Evolutionary conservation across 2,888 invertebrate genomes (phyloP), one percentile per base, ranked within the genome.

Genomic region (Plusia festucae): DNA sequence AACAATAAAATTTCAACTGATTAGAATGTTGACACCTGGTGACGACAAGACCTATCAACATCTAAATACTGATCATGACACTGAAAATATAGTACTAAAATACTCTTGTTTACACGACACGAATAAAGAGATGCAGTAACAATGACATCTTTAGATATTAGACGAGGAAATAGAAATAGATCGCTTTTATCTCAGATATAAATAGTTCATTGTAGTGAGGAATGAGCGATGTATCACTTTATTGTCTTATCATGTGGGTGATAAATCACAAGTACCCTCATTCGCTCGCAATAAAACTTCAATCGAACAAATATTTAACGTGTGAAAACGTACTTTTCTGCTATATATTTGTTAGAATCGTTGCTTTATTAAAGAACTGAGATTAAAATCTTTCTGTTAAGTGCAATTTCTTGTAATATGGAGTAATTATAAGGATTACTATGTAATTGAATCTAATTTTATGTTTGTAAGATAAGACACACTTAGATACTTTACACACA

Each of bases 171-270:
- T 64, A 58, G 34, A 72, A 77, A 79, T 78, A 79, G 80, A 66
- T 53, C 40, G 60, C 64, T 66, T 67, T 67, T 67, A 76, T 71
- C 55, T 57, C 9, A 8, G 53, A 16, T 74, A 76, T 60, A 67
- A 72, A 79, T 78, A 79, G 60, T 44, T 59, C 34, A 79, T 68
- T 66, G 60, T 73, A 73, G 3, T 52, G 46, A 52, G 65, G 56
- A 64, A 76, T 76, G 51, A n/a, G 30, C n/a, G 61, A 27, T 40
- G 44, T 52, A 44, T 32, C 32, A 30, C 49, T 49, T 20, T 16
- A 34, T 22, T 52, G 24, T 52, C 34, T 5, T 40, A 40, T 40
- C 40, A n/a, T n/a, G 40, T 34, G 15, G 18, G n/a, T n/a, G 46
- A 46, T 46, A 46, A 16, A 46, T 46, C 46, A 49, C 46, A 49